Evolutionary conservation across 1,140 invertebrate species (phyloP), one percentile per base, ranked within the genome.

Genomic region (Portunus trituberculatus): DNA sequence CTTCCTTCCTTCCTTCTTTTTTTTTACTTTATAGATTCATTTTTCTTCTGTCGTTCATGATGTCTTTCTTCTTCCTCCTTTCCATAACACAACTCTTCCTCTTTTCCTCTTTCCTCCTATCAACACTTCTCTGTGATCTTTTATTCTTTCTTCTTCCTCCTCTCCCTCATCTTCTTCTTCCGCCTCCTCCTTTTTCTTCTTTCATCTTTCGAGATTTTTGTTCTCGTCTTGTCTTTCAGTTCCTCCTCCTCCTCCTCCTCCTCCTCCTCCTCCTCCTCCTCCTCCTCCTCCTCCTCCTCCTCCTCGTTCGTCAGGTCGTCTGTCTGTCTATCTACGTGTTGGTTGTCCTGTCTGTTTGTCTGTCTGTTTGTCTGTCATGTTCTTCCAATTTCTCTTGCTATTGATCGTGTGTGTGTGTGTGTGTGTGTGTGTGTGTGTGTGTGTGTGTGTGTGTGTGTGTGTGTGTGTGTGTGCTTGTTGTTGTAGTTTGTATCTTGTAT

Each of bases 401-500:
- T 76, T 76, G 67, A 76, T 16, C 67, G 20, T 7, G 67, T 76
- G 39, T 39, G 39, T 39, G 39, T 39, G 39, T 7, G 67, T 76
- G 67, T 76, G 67, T 76, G 67, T 76, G 52, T 59, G 52, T 59
- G 52, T 52, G 48, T 20, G 59, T 76, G 59, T 76, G 59, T 76
- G 59, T 76, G 59, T 76, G 59, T 76, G 59, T 76, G 59, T 76
- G 59, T 76, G 59, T 76, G 59, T 76, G 59, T 76, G 59, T 76
- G 59, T 76, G 59, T 76, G 59, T 76, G 59, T 76, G 59, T 76
- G 59, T 76, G 59, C 20, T 7, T 76, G 59, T 25, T 25, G 4
- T 25, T 16, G 67, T 20, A n/a, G 67, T 76, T 7, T n/a, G 6
- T n/a, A n/a, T n/a, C n/a, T 7, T 76, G 16, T 12, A 59, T 59